Conservation (phyloP, 2,113 vertebrate genomes). For the Spermophilus dauricus region DNA sequence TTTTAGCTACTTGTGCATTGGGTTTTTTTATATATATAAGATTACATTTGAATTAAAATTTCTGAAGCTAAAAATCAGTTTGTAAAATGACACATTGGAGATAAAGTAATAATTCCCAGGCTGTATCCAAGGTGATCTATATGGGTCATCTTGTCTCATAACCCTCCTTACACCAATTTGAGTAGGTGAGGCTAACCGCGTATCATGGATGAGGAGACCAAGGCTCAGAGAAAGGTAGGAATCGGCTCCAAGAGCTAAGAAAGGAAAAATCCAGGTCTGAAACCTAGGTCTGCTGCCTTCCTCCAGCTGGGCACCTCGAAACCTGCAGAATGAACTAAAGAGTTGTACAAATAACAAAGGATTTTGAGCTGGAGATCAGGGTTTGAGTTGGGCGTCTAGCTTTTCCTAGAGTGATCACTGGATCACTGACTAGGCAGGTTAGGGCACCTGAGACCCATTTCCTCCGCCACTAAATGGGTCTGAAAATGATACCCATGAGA, state of each 20-base stretch:
- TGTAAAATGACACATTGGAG: neutral
- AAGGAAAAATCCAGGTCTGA: neutral
- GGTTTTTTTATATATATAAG: neutral
- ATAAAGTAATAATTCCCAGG: neutral
- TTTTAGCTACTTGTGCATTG: neutral
- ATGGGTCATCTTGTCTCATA: rapidly evolving
- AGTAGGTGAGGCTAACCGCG: neutral
- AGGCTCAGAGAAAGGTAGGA: neutral
- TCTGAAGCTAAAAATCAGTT: neutral
- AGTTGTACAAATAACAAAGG: neutral
- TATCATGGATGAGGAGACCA: neutral
- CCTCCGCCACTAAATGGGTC: neutral
- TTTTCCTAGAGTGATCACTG: neutral
- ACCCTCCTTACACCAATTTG: neutral
- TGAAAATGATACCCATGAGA: neutral
- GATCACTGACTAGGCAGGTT: neutral
- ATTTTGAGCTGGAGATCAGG: neutral
- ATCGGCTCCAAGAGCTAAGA: neutral
- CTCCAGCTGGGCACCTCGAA: neutral
- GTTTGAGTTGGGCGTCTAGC: neutral
- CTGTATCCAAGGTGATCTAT: neutral
- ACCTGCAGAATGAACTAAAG: neutral
- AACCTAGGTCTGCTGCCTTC: neutral
- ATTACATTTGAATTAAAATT: neutral
- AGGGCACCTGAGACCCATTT: neutral